These are phyloP conservation scores for Microplitis demolitor DNA, from an alignment of 1,140 invertebrate genomes.

Conservation along the genomic window DNA sequence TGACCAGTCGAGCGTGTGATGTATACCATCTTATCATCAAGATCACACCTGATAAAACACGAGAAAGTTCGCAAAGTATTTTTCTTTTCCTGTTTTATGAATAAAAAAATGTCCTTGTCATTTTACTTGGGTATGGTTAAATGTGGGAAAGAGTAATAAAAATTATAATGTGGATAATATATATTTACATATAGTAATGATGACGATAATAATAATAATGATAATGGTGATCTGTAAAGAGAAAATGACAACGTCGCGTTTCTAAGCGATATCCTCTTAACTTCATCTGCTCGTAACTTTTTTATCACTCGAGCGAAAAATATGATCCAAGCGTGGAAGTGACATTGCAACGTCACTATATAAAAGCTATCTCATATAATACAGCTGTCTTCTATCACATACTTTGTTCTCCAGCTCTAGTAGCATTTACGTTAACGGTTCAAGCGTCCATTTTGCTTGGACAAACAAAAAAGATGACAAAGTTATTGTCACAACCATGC, in stretches of 20 bases:
- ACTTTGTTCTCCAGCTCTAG: no score
- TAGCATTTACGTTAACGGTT: no score
- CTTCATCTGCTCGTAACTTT: conserved; percentile 37
- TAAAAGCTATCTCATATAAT: conserved; percentile 13
- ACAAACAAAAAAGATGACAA: no score
- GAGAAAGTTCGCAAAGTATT: no score
- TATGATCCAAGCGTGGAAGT: conserved; percentile 46
- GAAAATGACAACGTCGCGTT: no score
- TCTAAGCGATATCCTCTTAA: conserved; percentile 6
- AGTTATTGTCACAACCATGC: no score
- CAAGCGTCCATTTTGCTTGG: no score
- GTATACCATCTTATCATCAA: conserved; percentile 26
- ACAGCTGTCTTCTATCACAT: background rate
- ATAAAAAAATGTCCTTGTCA: background rate
- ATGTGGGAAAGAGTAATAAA: background rate
- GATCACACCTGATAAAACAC: conserved; percentile 11
- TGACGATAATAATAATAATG: no score
- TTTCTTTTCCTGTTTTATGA: background rate
- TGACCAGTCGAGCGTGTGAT: conserved; percentile 29
- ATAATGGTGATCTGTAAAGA: no score
- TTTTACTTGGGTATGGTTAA: background rate
- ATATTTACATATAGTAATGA: no score
- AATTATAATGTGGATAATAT: background rate
- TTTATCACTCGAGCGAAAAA: conserved; percentile 45
- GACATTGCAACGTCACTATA: conserved; percentile 39